These are phyloP conservation scores for Tympanuchus pallidicinctus DNA, from an alignment of 2,113 vertebrate genomes.

Conservation along the genomic window DNA sequence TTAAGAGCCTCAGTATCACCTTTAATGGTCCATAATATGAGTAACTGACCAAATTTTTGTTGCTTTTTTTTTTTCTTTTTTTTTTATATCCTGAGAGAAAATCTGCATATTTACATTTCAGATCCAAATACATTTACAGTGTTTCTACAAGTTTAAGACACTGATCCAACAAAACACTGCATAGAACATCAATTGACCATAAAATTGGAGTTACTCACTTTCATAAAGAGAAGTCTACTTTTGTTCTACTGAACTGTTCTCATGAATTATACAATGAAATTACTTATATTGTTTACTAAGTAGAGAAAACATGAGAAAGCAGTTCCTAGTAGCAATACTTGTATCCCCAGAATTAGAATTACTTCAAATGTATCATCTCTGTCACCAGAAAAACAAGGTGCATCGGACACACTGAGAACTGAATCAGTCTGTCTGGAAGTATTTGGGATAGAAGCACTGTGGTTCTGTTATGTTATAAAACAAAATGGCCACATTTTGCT, in stretches of 20 bases:
- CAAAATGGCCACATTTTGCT: conserved; percentile 4
- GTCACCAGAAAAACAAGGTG: background rate
- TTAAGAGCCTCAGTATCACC: background rate
- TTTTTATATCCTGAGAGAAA: background rate
- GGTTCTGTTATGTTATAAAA: background rate
- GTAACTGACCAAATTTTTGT: background rate
- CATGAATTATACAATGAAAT: background rate
- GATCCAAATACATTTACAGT: background rate
- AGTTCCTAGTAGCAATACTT: background rate
- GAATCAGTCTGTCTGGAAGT: background rate
- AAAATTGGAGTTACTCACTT: background rate
- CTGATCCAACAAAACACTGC: background rate
- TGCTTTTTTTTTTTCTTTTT: background rate
- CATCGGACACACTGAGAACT: background rate
- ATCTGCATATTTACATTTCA: background rate
- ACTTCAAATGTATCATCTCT: background rate
- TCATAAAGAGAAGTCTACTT: background rate
- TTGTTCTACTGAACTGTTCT: background rate
- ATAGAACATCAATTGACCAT: background rate
- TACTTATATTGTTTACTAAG: background rate
- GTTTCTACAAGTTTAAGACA: background rate
- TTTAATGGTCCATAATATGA: background rate
- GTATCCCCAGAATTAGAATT: background rate
- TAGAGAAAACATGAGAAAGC: background rate
- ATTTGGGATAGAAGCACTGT: background rate